Base-by-base conservation (phyloP, 2,888 invertebrate genomes). In the Epirrhoe tristata region DNA sequence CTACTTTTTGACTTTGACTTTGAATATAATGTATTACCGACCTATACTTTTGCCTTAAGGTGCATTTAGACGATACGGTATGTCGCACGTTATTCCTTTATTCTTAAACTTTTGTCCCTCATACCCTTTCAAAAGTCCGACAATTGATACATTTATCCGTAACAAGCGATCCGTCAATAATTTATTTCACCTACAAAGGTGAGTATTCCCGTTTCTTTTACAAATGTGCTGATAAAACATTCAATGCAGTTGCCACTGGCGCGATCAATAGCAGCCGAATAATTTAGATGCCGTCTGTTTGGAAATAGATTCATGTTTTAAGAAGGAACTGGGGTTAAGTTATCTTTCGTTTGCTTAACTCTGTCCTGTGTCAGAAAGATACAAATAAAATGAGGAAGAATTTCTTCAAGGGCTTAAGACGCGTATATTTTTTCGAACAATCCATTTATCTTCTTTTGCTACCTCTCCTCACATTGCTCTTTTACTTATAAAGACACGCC, bases 151-250 rank as follows among this genome's bases (percentile, higher is more conserved):
- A 48, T 32, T 43, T 17, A 39, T 32, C 59, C 6, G 39, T 58
- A 48, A 55, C 57, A 64, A 52, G 56, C 39, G 52, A 48, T 54
- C 14, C 12, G 16, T 59, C 34, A 64, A 64, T 55, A 59, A 65
- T 59, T n/a, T 65, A 56, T 58, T 43, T 63, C 43, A 39, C 56
- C 46, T 52, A 50, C 58, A 64, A 55, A 60, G 51, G 59, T 58
- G 51, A 31, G 53, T 56, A 50, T 48, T 61, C 63, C 58, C 62
- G 61, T 69, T 70, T 58, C 65, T 67, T 65, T 74, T 66, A 74
- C 74, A 69, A 76, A 75, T 64, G 74, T 76, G 74, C 72, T 76
- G 73, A 74, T 77, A 74, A 76, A 78, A 77, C 66, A 79, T 77
- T 73, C 75, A 76, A 75, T 75, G 74, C 69, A 66, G 67, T 75